Conservation (phyloP, 2,797 vertebrate species). For the Fundulus diaphanus region DNA sequence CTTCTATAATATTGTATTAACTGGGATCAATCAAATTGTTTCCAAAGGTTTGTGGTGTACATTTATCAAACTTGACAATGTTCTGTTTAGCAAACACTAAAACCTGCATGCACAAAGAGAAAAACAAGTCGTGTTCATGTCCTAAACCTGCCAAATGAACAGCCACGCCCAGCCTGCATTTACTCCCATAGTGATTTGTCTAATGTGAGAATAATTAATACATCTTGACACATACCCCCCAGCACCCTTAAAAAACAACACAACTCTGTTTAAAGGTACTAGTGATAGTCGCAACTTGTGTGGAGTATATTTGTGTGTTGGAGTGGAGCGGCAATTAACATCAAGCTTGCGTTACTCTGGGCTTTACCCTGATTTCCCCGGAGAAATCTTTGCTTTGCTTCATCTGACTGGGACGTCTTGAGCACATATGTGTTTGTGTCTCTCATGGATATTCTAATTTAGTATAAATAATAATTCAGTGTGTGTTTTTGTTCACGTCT, state of each 20-base stretch:
- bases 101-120: not conserved
- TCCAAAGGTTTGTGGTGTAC: slow-evolving; percentile 1
- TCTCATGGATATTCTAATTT: slow-evolving; percentile 51
- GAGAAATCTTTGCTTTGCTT: slow-evolving; percentile 68
- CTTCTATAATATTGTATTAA: slow-evolving; percentile 50
- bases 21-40: slow-evolving; percentile 48
- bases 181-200: slow-evolving; percentile 44
- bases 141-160: slow-evolving; percentile 3
- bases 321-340: slow-evolving; percentile 69
- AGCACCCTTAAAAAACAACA: slow-evolving; percentile 34
- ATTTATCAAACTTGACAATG: slow-evolving; percentile 62
- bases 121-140: slow-evolving; percentile 3
- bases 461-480: slow-evolving; percentile 46
- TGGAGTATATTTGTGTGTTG: slow-evolving; percentile 30
- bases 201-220: slow-evolving; percentile 65
- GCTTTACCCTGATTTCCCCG: slow-evolving; percentile 76
- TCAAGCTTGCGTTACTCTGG: slow-evolving; percentile 68
- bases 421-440: slow-evolving; percentile 21
- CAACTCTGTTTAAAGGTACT: slow-evolving; percentile 46
- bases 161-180: slow-evolving; percentile 12
- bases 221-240: slow-evolving; percentile 45
- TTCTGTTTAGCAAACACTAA: slow-evolving; percentile 11
- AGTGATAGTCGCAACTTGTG: slow-evolving; percentile 35
- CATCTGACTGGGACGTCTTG: slow-evolving; percentile 58
- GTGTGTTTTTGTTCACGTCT: slow-evolving; percentile 8